Evolutionary conservation across 2,113 vertebrate species (phyloP).

Genomic region (Aptenodytes patagonicus): DNA sequence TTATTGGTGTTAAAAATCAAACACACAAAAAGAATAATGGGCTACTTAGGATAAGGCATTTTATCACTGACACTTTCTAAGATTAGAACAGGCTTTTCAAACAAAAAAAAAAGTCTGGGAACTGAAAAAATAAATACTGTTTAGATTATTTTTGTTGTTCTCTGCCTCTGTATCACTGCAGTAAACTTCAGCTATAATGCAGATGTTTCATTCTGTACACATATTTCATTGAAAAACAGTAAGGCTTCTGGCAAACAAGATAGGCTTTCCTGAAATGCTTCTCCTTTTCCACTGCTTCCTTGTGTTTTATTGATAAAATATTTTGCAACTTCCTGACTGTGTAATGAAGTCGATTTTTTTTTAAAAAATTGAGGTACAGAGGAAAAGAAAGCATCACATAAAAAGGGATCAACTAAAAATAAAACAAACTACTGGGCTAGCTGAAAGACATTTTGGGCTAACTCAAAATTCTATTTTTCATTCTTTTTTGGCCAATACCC

Average conservation of each 20-base stretch:
- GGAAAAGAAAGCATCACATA: background rate
- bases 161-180: background rate
- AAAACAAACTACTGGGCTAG: background rate
- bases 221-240: background rate
- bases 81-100: background rate
- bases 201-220: background rate
- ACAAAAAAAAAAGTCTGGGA: background rate
- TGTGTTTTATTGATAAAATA: background rate
- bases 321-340: background rate
- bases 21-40: background rate
- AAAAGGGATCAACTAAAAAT: background rate
- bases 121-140: background rate
- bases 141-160: slow-evolving; percentile 1
- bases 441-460: background rate
- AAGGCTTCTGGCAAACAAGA: background rate
- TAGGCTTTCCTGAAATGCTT: background rate
- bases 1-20: background rate
- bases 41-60: background rate
- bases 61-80: slow-evolving; percentile 1
- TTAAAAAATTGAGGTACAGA: background rate
- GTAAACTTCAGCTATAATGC: background rate
- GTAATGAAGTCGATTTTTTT: background rate
- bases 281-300: background rate
- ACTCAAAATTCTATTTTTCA: background rate
- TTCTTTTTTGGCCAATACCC: background rate